Evolutionary conservation across 2,888 invertebrate genomes (phyloP).

Genomic region (Gnatocerus cornutus): DNA sequence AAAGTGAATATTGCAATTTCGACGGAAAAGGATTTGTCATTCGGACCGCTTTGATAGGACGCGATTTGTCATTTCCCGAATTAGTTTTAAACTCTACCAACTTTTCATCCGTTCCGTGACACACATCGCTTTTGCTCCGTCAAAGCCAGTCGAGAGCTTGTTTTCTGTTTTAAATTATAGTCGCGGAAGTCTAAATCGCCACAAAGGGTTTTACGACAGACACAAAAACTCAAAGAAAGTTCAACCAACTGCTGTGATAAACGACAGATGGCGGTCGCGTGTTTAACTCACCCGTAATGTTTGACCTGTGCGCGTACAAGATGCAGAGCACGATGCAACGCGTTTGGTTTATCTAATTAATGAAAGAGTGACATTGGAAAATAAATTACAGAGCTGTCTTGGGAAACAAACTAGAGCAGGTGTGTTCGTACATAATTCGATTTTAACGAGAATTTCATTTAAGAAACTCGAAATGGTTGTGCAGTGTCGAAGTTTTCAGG

Average conservation of each 20-base stretch:
- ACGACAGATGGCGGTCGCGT: slow-evolving; percentile 8
- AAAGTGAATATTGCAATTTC: slow-evolving; percentile 47
- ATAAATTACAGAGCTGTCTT: slow-evolving; percentile 8
- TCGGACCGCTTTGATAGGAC: slow-evolving; percentile 39
- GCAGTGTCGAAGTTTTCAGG: slow-evolving; percentile 9
- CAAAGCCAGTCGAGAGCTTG: slow-evolving; percentile 12
- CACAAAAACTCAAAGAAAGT: neutral
- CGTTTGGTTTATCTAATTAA: slow-evolving; percentile 2
- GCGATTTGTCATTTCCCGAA: slow-evolving; percentile 47
- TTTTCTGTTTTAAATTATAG: slow-evolving; percentile 24
- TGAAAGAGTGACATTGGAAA: slow-evolving; percentile 11
- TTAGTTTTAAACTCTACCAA: slow-evolving; percentile 45
- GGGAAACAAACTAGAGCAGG: slow-evolving; percentile 31
- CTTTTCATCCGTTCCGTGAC: slow-evolving; percentile 37
- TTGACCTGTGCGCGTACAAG: neutral
- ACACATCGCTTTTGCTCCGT: slow-evolving; percentile 17
- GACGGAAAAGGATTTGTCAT: slow-evolving; percentile 42
- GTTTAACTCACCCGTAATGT: neutral
- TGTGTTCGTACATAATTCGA: slow-evolving; percentile 25
- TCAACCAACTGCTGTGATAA: neutral
- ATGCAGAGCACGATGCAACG: neutral
- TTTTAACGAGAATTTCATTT: slow-evolving; percentile 39
- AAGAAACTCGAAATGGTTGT: slow-evolving; percentile 28
- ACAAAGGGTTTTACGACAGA: neutral
- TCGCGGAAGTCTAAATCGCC: slow-evolving; percentile 12